These are phyloP conservation scores for Drosophila rhopaloa DNA, from an alignment of 1,140 invertebrate genomes.

Conservation along the genomic window DNA sequence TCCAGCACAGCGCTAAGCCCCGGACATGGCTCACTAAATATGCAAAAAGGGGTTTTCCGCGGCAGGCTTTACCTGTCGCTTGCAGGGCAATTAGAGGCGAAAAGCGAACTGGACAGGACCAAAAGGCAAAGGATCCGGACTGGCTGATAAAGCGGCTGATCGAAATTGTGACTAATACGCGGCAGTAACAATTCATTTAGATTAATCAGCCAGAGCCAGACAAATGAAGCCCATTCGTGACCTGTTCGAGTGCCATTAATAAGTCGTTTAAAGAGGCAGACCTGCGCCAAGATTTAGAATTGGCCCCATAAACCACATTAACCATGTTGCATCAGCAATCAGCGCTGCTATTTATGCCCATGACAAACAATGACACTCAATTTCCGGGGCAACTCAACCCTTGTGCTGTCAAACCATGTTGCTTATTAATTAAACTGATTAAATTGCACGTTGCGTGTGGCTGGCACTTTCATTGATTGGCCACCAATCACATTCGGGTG, in stretches of 20 bases:
- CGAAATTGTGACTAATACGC: constrained; percentile 66
- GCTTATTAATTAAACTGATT: constrained; percentile 79
- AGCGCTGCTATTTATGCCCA: constrained; percentile 29
- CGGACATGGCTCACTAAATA: constrained; percentile 44
- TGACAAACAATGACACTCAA: constrained; percentile 51
- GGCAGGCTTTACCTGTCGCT: constrained; percentile 53
- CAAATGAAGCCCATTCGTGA: constrained; percentile 29
- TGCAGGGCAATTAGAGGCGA: constrained; percentile 67
- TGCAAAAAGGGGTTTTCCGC: constrained; percentile 55
- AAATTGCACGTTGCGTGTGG: constrained; percentile 54
- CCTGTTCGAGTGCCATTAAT: constrained; percentile 38
- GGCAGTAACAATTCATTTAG: constrained; percentile 77
- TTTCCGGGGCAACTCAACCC: constrained; percentile 9
- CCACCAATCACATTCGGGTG: constrained; percentile 19
- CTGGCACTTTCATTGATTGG: constrained; percentile 45
- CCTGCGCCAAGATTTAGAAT: constrained; percentile 2
- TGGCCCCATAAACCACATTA: not conserved
- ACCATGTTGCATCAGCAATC: constrained; percentile 39
- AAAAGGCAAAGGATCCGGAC: not conserved
- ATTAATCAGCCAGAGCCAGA: constrained; percentile 50
- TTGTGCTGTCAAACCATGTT: constrained; percentile 16
- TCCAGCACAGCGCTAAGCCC: constrained; percentile 1
- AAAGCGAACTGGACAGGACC: constrained; percentile 16
- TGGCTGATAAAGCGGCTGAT: constrained; percentile 5
- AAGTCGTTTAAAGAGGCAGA: constrained; percentile 45